Evolutionary conservation across 2,113 vertebrate species (phyloP), one percentile per base, ranked within the genome.

Genomic region (Erythrolamprus reginae): DNA sequence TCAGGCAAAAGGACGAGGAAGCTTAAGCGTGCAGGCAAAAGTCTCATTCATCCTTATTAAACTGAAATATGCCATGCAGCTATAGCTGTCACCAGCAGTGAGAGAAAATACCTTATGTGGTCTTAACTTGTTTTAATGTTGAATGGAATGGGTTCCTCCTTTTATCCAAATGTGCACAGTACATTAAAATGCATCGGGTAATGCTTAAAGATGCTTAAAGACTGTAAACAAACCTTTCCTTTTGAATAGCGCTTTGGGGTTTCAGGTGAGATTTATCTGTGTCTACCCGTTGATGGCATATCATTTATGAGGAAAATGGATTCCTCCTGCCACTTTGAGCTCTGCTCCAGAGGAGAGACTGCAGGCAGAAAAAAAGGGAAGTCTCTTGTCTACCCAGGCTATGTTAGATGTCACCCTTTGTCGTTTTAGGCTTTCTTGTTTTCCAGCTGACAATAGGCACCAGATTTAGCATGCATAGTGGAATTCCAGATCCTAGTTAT

Each of bases 401-500:
- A 24, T 1, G 10, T 56, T 56, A 53, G 33, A 56, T 56, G 86
- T 42, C 38, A 48, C 84, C 10, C 83, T 84, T 84, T 45, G 2
- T 21, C 58, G 33, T 70, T 58, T 51, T 33, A 52, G 61, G 28
- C 26, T 42, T 53, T 38, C 42, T 42, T 82, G 45, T 61, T 38
- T 65, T 86, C 33, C 45, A 7, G 50, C 17, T 87, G 26, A 53
- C 38, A 47, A 82, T 5, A 48, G 28, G 47, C 82, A 50, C 82
- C 48, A 38, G n/a, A 17, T 84, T 91, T 82, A 53, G 65, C 70
- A 51, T 86, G 48, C 89, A 51, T 85, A 65, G 28, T 48, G 38
- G 89, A 50, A 84, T 90, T 84, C 89, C 52, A 89, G 48, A 33
- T 84, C 51, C 33, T 23, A 55, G 52, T 61, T n/a, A 91, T 88